Conservation (phyloP, 2,888 invertebrate genomes). For the Iselma pallidipennis region DNA sequence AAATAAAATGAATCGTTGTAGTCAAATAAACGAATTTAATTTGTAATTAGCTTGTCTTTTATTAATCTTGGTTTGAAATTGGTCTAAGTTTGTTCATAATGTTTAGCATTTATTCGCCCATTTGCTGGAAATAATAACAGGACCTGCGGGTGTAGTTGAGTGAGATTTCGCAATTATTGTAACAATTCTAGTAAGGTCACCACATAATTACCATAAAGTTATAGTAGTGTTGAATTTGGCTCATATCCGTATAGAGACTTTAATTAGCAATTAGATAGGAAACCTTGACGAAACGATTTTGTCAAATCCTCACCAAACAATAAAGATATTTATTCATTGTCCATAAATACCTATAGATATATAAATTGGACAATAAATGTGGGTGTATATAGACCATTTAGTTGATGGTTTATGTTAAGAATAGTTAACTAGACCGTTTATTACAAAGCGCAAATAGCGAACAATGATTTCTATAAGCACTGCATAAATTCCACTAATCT, state of each 20-base stretch:
- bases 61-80: too few species aligned
- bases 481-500: slow-evolving; percentile 28
- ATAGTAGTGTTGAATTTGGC: not conserved
- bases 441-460: slow-evolving; percentile 30
- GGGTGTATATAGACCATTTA: not conserved
- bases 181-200: too few species aligned
- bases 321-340: not conserved
- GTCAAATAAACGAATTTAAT: too few species aligned
- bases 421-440: slow-evolving; percentile 29
- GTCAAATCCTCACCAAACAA: too few species aligned
- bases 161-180: too few species aligned
- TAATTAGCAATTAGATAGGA: not conserved
- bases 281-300: too few species aligned
- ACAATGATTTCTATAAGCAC: slow-evolving; percentile 27
- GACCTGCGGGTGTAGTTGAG: too few species aligned
- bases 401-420: slow-evolving; percentile 6
- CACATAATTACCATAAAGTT: too few species aligned
- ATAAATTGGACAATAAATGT: not conserved
- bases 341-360: not conserved
- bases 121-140: not conserved
- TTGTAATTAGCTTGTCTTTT: too few species aligned
- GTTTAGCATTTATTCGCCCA: not conserved
- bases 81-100: not conserved
- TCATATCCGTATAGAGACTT: not conserved
- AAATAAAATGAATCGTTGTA: too few species aligned